phyloP scores from a whole-genome alignment of 2,888 invertebrate genomes.

The Bhutanitis thaidina region DNA sequence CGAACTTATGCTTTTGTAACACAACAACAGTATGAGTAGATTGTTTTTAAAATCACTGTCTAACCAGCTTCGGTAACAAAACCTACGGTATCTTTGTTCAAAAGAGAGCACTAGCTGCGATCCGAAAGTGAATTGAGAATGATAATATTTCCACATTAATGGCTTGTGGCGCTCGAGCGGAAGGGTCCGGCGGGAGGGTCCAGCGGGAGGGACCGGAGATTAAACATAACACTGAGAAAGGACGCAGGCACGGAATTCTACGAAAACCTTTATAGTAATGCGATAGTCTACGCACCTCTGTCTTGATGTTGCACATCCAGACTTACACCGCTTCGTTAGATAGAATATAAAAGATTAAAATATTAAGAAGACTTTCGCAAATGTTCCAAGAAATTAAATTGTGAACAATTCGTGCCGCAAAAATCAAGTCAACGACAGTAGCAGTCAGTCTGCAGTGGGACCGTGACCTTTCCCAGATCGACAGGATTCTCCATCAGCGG shows the following conservation, averaged over 20 bases:
- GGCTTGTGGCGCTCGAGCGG: not conserved
- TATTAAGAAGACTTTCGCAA: too few relatives aligned
- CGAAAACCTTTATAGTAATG: not conserved
- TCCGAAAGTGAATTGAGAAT: not conserved
- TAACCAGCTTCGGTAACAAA: not conserved
- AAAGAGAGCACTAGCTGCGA: not conserved
- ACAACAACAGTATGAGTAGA: too few relatives aligned
- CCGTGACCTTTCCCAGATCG: too few relatives aligned
- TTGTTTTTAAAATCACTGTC: too few relatives aligned
- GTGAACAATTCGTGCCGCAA: too few relatives aligned
- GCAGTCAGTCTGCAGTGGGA: too few relatives aligned
- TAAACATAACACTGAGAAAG: not conserved
- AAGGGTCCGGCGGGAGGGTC: not conserved
- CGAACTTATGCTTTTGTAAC: too few relatives aligned
- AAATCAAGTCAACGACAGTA: too few relatives aligned
- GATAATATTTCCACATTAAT: not conserved
- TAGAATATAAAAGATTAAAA: too few relatives aligned
- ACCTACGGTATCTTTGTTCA: not conserved
- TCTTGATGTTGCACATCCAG: not conserved
- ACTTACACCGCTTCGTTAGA: too few relatives aligned
- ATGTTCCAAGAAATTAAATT: too few relatives aligned
- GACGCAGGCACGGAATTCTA: not conserved
- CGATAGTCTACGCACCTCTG: not conserved
- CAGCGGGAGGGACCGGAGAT: not conserved
- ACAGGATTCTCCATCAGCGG: too few relatives aligned